Base-by-base conservation (phyloP, 1,140 invertebrate species). In the Epicauta chinensis region DNA sequence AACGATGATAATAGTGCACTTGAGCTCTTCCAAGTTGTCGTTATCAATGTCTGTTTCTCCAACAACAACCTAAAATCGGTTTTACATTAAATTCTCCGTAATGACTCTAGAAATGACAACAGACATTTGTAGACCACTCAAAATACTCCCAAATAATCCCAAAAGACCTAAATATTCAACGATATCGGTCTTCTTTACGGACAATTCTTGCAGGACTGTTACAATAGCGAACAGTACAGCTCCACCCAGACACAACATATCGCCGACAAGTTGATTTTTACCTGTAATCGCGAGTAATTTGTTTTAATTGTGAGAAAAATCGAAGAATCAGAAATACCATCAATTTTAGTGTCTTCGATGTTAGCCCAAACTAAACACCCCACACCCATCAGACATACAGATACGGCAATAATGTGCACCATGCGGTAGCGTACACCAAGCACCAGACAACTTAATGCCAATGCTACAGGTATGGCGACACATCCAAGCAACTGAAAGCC, bases 131-230 rank as follows among this genome's bases (percentile, higher is more conserved):
- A 86, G 72, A 30, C 84, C 85, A 62, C 85, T 83, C 12, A 93
- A 73, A 53, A 91, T 72, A 37, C 82, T 87, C 6, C 89, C 89
- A 62, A 91, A 90, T 23, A 92, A 76, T 23, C 91, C 89, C 39
- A 92, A 77, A 74, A 91, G 80, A 13, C 87, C 89, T n/a, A 94
- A 75, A 67, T 90, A 93, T 68, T 93, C 89, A 31, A 87, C 78
- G 45, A 84, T 81, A 50, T 87, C 82, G 51, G 85, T 84, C 13
- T 80, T 84, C 69, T 90, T 89, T 11, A 93, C 83, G 38, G 87
- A 81, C 66, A 87, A 81, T 70, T 94, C 91, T 75, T 93, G 83
- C 2, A 87, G 76, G 0, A 93, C 85, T 61, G 89, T 91, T 9
- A 86, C 84, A 31, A 91, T 73, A 2, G 88, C 89, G 71, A 89